Percentiles rank a stretch among this genome's conserved stretches.
These are phyloP conservation scores for Stomatorhinus ivindoensis DNA, from an alignment of 2,113 vertebrate species.

Conservation along the genomic window DNA sequence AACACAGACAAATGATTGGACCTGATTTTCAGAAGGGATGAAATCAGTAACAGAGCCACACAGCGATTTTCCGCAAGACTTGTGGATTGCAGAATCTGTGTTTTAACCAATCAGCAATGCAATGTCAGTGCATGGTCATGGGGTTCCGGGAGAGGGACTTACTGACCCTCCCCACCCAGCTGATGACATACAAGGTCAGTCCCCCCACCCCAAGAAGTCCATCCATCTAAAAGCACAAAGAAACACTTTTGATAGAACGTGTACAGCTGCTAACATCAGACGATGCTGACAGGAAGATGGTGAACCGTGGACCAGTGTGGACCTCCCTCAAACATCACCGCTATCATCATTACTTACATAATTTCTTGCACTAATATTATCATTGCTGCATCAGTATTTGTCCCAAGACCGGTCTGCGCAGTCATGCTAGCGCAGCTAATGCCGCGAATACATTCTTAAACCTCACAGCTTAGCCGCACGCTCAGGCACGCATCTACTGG, in stretches of 20 bases:
- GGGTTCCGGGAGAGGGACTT: neutral
- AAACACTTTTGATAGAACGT: neutral
- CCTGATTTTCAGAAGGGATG: neutral
- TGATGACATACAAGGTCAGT: neutral
- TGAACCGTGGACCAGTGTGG: neutral
- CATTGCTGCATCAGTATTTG: neutral
- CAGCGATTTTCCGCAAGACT: neutral
- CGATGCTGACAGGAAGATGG: neutral
- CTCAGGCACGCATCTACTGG: neutral
- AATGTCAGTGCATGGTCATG: neutral
- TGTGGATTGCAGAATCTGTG: neutral
- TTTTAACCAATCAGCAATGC: neutral
- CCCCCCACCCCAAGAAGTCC: neutral
- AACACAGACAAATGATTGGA: neutral
- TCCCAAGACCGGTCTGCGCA: neutral
- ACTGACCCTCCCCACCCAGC: neutral
- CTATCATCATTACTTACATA: neutral
- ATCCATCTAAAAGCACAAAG: neutral
- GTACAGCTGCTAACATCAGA: neutral
- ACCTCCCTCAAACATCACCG: neutral
- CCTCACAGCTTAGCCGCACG: neutral
- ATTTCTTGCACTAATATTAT: neutral
- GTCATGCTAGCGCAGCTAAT: neutral
- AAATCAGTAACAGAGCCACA: neutral
- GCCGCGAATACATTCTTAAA: neutral